Conservation (phyloP, 1,140 invertebrate species). For the Zaprionus ornatus region DNA sequence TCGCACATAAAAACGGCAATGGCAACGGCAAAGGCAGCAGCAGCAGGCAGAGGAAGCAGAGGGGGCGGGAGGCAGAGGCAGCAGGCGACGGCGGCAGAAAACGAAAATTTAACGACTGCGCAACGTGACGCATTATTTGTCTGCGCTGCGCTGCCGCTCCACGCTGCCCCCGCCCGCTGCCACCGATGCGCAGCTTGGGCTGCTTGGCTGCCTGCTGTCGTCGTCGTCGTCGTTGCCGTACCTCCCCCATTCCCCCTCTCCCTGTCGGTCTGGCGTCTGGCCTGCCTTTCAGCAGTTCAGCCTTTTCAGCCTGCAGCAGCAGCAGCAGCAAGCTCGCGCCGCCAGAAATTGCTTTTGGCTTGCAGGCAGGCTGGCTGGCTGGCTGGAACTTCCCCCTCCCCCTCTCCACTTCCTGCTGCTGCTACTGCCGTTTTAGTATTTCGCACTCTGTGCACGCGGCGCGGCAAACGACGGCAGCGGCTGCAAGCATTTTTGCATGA, state of each 20-base stretch:
- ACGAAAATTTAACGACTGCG: conserved; percentile 82
- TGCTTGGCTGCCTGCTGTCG: conserved; percentile 25
- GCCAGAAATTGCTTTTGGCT: conserved; percentile 80
- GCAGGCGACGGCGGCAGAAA: conserved; percentile 57
- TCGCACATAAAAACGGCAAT: conserved; percentile 77
- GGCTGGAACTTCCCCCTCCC: conserved; percentile 50
- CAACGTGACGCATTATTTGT: conserved; percentile 82
- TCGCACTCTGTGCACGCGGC: conserved; percentile 71
- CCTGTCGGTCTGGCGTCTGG: conserved; percentile 27
- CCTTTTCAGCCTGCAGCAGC: conserved; percentile 46
- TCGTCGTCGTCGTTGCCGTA: conserved; percentile 5
- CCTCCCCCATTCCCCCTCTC: conserved; percentile 30
- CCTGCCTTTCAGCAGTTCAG: conserved; percentile 47
- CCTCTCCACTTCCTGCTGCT: conserved; percentile 8
- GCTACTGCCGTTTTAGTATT: conserved; percentile 76
- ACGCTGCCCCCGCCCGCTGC: conserved; percentile 9
- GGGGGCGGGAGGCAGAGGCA: background rate
- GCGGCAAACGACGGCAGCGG: conserved; percentile 21
- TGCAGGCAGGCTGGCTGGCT: conserved; percentile 19
- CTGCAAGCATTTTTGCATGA: conserved; percentile 81
- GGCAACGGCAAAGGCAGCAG: conserved; percentile 14
- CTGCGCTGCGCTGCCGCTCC: conserved; percentile 65
- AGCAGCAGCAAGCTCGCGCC: conserved; percentile 55
- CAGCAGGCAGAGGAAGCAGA: conserved; percentile 37
- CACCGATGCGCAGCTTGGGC: conserved; percentile 30